Evolutionary conservation across 1,140 invertebrate species (phyloP).

Genomic region (Neoseiulus cucumeris): DNA sequence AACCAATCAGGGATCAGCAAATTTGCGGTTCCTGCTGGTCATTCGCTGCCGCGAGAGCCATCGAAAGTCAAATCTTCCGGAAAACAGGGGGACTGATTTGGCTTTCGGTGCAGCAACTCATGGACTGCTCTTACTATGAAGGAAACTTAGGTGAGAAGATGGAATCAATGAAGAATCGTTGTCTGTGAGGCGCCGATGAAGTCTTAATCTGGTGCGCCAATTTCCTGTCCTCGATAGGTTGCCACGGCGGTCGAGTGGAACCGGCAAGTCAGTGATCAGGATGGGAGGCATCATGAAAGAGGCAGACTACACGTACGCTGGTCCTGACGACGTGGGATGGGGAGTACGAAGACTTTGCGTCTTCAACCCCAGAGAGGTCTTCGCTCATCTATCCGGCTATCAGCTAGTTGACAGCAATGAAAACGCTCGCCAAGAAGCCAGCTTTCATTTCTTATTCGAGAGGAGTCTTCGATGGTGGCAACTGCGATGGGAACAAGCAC

Average conservation of each 20-base stretch:
- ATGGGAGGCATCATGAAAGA: background rate
- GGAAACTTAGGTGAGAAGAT: background rate
- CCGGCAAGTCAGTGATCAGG: background rate
- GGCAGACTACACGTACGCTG: background rate
- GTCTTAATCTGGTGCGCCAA: background rate
- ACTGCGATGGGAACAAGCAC: background rate
- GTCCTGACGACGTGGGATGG: too few relatives aligned
- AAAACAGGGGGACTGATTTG: conserved; percentile 58
- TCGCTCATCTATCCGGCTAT: conserved; percentile 62
- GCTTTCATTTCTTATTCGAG: conserved; percentile 63
- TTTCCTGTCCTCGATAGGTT: background rate
- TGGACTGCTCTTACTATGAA: conserved; percentile 63
- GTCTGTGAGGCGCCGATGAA: background rate
- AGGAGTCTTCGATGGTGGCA: background rate
- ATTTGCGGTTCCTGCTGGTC: conserved; percentile 86
- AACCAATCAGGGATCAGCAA: conserved; percentile 74
- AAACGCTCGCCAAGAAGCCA: conserved; percentile 42
- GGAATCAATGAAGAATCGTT: background rate
- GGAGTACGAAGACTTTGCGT: conserved; percentile 32
- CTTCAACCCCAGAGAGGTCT: conserved; percentile 45
- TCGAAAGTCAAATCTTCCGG: conserved; percentile 85
- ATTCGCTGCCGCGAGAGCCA: conserved; percentile 62
- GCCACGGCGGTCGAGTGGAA: background rate
- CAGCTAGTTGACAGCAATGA: conserved; percentile 52
- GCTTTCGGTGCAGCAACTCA: conserved; percentile 83